Evolutionary conservation across 2,888 invertebrate species (phyloP).

Genomic region (Keiferia lycopersicella): DNA sequence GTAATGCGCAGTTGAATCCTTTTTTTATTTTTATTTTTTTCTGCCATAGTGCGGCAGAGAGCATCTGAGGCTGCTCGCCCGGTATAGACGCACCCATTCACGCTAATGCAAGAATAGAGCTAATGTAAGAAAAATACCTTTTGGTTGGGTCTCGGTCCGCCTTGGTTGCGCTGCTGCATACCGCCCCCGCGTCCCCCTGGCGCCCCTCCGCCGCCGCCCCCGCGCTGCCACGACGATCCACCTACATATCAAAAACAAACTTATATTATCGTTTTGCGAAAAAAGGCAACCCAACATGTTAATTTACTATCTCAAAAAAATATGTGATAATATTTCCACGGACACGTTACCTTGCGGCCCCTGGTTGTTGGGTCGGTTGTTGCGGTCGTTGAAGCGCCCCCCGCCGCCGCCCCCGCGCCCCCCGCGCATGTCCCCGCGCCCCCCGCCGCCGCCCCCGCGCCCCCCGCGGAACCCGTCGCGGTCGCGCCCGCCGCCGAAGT

Average conservation of each 20-base stretch:
- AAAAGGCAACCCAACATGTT: no score
- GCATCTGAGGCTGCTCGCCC: no score
- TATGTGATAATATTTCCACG: no score
- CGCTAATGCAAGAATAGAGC: no score
- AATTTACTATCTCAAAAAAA: no score
- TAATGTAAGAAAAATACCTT: slow-evolving; percentile 2
- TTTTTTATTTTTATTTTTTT: no score
- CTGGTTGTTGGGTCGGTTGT: slow-evolving; percentile 11
- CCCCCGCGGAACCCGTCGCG: slow-evolving; percentile 39
- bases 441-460: slow-evolving; percentile 27
- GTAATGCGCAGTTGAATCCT: no score
- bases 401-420: slow-evolving; percentile 35
- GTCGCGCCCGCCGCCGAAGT: slow-evolving; percentile 45
- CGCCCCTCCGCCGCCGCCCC: slow-evolving; percentile 43
- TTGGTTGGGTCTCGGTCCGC: slow-evolving; percentile 5
- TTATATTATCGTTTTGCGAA: no score
- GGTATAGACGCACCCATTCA: no score
- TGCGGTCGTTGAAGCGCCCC: slow-evolving; percentile 30
- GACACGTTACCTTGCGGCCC: neutral
- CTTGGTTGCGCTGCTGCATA: slow-evolving; percentile 27
- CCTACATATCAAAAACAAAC: slow-evolving; percentile 34
- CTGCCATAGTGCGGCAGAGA: no score
- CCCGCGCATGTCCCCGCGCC: slow-evolving; percentile 39
- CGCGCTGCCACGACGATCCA: slow-evolving; percentile 60
- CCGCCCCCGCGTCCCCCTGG: slow-evolving; percentile 29